A percentile compares a stretch with the other conserved stretches of the same genome.
phyloP scores from a whole-genome alignment of 2,113 vertebrate genomes.

The Syngnathus floridae region DNA sequence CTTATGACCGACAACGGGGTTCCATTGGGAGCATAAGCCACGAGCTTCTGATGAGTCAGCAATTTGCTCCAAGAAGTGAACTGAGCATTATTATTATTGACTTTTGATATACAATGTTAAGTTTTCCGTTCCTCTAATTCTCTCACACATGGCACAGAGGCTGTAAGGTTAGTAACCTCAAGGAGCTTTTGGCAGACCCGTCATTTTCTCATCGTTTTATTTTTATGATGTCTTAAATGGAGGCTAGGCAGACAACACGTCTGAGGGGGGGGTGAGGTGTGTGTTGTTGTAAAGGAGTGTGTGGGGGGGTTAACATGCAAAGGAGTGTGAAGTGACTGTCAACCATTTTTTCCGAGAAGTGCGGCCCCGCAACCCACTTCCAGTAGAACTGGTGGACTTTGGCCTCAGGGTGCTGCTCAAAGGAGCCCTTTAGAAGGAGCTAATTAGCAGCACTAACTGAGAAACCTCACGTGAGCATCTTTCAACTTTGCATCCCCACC shows the following conservation, averaged over 20 bases:
- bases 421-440: constrained; percentile 32
- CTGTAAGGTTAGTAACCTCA: not conserved
- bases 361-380: constrained; percentile 44
- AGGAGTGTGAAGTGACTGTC: constrained; percentile 53
- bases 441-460: constrained; percentile 7
- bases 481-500: constrained; percentile 1
- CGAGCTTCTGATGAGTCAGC: not conserved
- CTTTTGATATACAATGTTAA: not conserved
- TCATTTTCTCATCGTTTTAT: constrained; percentile 34
- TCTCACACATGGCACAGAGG: not conserved
- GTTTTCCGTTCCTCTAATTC: not conserved
- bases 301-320: constrained; percentile 39
- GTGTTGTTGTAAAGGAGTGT: not conserved
- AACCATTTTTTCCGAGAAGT: constrained; percentile 18
- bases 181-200: constrained; percentile 16
- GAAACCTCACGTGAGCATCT: constrained; percentile 7
- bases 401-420: constrained; percentile 31
- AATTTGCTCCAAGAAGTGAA: not conserved
- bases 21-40: not conserved
- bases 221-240: constrained; percentile 43
- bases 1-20: constrained; percentile 1
- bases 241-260: constrained; percentile 20
- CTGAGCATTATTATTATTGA: not conserved
- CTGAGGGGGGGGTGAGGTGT: constrained; percentile 5
- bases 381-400: constrained; percentile 20